Evolutionary conservation across 2,113 vertebrate genomes (phyloP).

Genomic region (Morone chrysops): DNA sequence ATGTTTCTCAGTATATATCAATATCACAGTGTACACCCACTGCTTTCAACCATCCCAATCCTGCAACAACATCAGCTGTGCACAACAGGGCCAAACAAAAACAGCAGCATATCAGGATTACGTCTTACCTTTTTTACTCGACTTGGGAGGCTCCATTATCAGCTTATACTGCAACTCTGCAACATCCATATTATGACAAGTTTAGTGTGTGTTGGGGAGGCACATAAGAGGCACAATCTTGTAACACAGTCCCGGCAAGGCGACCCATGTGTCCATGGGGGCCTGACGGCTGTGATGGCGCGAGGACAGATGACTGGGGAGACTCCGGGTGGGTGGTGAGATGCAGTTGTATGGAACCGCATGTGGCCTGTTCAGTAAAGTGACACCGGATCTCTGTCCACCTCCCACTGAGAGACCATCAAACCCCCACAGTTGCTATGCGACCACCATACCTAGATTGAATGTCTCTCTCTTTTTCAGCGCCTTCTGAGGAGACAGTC

Average conservation of each 20-base stretch:
- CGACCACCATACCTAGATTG: slow-evolving; percentile 55
- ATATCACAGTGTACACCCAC: neutral
- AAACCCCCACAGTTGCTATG: slow-evolving; percentile 66
- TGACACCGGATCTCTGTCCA: slow-evolving; percentile 60
- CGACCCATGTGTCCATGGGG: slow-evolving; percentile 3
- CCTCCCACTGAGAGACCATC: slow-evolving; percentile 72
- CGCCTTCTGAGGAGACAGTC: slow-evolving; percentile 28
- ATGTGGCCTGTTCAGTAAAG: slow-evolving; percentile 49
- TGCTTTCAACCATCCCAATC: neutral
- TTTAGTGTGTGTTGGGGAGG: slow-evolving; percentile 16
- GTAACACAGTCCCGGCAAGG: slow-evolving; percentile 30
- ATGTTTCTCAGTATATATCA: neutral
- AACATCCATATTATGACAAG: slow-evolving; percentile 61
- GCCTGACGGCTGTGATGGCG: slow-evolving; percentile 4
- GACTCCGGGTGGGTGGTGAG: slow-evolving; percentile 53
- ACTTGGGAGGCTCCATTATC: slow-evolving; percentile 83
- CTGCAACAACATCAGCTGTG: neutral
- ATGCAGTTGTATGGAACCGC: slow-evolving; percentile 36
- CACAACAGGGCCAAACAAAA: neutral
- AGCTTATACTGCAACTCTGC: slow-evolving; percentile 86
- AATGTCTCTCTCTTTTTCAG: slow-evolving; percentile 50
- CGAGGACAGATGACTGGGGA: slow-evolving; percentile 16
- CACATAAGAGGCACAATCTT: neutral
- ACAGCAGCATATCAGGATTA: neutral
- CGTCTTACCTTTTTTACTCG: slow-evolving; percentile 74